Conservation (phyloP, 2,888 invertebrate species). For the Drosophila anomalata region DNA sequence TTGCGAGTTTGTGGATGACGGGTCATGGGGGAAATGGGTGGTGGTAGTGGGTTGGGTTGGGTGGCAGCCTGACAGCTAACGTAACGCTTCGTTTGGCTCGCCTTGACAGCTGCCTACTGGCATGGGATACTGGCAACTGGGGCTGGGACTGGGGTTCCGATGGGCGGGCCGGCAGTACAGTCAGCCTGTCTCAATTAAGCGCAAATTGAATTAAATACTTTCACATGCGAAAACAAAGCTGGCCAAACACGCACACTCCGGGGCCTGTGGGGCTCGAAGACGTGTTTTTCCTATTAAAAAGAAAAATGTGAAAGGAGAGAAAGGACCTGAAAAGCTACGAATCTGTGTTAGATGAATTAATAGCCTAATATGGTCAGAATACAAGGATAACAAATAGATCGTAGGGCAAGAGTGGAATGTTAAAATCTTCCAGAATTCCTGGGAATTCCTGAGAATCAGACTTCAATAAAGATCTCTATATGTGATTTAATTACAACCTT, state of each 20-base stretch:
- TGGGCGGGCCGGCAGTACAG: slow-evolving; percentile 24
- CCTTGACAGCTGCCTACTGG: slow-evolving; percentile 50
- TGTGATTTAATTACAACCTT: not conserved
- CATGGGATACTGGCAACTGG: not conserved
- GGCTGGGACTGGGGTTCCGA: slow-evolving; percentile 9
- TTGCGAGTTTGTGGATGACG: slow-evolving; percentile 8
- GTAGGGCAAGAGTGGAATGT: not conserved
- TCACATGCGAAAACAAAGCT: slow-evolving; percentile 55
- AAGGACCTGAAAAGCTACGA: slow-evolving; percentile 21
- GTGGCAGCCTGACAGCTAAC: slow-evolving; percentile 36
- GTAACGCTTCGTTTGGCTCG: slow-evolving; percentile 50
- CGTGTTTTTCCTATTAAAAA: slow-evolving; percentile 46
- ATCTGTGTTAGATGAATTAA: slow-evolving; percentile 39
- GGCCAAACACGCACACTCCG: slow-evolving; percentile 35
- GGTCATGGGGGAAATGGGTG: not conserved
- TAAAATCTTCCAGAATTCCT: not conserved
- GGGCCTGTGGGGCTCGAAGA: slow-evolving; percentile 21
- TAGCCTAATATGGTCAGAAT: slow-evolving; percentile 17
- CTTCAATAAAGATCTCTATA: not conserved
- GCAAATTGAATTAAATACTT: slow-evolving; percentile 66
- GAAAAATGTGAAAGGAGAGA: slow-evolving; percentile 37
- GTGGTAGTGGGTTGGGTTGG: slow-evolving; percentile 10
- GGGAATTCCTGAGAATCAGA: not conserved
- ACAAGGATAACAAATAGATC: slow-evolving; percentile 41
- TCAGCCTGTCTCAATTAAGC: slow-evolving; percentile 61